Conservation (phyloP, 37 sponge, comb jelly and placozoan genomes). For the Bolinopsis microptera region DNA sequence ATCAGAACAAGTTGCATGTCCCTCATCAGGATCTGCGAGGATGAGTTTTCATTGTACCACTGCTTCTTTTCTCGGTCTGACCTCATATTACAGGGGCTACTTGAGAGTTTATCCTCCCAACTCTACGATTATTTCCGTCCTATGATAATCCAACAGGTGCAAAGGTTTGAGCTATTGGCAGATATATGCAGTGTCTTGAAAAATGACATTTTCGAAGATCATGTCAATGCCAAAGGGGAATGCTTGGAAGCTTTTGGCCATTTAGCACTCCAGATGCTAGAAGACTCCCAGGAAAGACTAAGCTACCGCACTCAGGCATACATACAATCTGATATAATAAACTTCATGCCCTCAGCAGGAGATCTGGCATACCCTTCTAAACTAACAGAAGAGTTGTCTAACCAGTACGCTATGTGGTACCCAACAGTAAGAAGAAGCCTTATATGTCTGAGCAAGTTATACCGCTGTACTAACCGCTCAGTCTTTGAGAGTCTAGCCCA, state of each 20-base stretch:
- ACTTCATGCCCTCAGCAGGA: constrained; percentile 86
- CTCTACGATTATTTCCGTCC: constrained; percentile 90
- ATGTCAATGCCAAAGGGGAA: constrained; percentile 67
- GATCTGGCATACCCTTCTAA: constrained; percentile 99
- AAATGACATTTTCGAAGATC: constrained; percentile 66
- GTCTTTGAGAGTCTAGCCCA: constrained; percentile 96
- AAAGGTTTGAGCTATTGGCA: constrained; percentile 87
- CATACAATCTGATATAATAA: constrained; percentile 86
- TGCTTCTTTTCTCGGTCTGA: constrained; percentile 82
- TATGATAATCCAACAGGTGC: constrained; percentile 84
- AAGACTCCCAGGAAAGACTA: constrained; percentile 95
- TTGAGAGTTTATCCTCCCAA: constrained; percentile 83
- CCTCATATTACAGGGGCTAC: constrained; percentile 77
- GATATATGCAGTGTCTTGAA: constrained; percentile 92
- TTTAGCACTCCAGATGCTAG: constrained; percentile 81
- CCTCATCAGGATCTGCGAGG: constrained; percentile 87
- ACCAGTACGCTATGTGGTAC: constrained; percentile 99
- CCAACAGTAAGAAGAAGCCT: constrained; percentile 94
- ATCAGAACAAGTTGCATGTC: constrained; percentile 79
- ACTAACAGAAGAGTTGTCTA: constrained; percentile 75
- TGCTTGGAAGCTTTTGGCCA: constrained; percentile 80
- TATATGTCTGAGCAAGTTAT: constrained; percentile 94
- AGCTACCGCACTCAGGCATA: constrained; percentile 92
- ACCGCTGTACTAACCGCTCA: constrained; percentile 87
- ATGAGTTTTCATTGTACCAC: constrained; percentile 88